Evolutionary conservation across 1,140 invertebrate species (phyloP), one percentile per base, ranked within the genome.

Genomic region (Scaptomyza montana): DNA sequence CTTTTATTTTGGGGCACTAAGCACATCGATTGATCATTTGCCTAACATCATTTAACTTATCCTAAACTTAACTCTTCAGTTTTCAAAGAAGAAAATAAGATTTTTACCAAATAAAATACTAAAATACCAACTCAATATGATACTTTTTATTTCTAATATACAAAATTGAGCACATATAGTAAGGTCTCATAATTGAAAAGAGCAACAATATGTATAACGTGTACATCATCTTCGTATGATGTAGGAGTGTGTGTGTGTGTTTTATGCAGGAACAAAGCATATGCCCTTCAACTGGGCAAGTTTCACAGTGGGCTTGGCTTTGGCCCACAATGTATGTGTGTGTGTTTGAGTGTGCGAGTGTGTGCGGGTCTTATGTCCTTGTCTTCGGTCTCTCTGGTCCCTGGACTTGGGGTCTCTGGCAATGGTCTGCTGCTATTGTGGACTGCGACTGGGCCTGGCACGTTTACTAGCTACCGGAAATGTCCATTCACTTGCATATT

Each of bases 401-500:
- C 59, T 30, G 47, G 21, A 25, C 43, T 59, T 30, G 55, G 45
- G 54, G 36, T 64, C 50, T 33, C 39, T 54, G 45, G 72, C 49
- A 36, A 43, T 41, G 57, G 57, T 68, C 74, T 57, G 56, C 43
- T 54, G 39, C 33, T 36, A 36, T 36, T 36, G n/a, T 49, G 54
- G 13, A 39, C 47, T 19, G 54, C 33, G 43, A 7, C 39, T 43
- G 25, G 59, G 73, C 63, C 71, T 47, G 71, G 84, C 82, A 86
- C 82, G 84, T 87, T 86, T 77, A 74, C 75, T 79, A 78, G 84
- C 78, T 82, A 89, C 84, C 84, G 84, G 84, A 89, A 89, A 89
- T 89, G 84, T 89, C 85, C 84, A 89, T 89, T 89, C 84, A 89
- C 84, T 89, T 89, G 84, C 84, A 89, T 89, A 89, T 89, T 89